These are phyloP conservation scores for Acrocephalus arundinaceus DNA, from an alignment of 2,113 vertebrate genomes.

Conservation along the genomic window DNA sequence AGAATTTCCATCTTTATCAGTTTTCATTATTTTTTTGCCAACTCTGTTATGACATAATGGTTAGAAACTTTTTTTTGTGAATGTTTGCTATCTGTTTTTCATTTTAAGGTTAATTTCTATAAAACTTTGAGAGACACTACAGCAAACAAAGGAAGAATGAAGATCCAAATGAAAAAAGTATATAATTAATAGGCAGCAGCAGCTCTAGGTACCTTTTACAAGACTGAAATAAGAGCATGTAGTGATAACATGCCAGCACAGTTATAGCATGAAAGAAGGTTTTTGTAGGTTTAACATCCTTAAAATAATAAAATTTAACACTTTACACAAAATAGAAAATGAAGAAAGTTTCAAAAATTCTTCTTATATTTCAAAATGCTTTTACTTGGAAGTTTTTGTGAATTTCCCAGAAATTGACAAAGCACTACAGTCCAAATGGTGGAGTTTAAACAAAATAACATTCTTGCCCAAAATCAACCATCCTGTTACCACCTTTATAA, in stretches of 20 bases:
- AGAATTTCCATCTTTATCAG: background rate
- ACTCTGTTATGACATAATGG: background rate
- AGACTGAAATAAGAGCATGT: background rate
- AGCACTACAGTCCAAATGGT: background rate
- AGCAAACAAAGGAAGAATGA: background rate
- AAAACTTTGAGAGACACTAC: background rate
- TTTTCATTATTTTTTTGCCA: background rate
- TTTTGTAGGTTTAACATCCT: background rate
- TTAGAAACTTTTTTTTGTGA: background rate
- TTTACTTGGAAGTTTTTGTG: background rate
- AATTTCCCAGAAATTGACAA: background rate
- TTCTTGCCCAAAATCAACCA: background rate
- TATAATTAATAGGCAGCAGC: background rate
- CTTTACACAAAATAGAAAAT: background rate
- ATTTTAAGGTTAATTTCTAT: background rate
- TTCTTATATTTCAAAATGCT: background rate
- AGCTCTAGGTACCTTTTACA: background rate
- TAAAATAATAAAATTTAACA: background rate
- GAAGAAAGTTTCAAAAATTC: background rate
- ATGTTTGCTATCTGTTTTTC: background rate
- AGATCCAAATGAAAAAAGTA: background rate
- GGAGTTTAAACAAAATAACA: background rate
- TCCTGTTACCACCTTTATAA: background rate
- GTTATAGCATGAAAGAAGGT: background rate
- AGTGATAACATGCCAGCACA: background rate